Conservation (phyloP, 2,797 vertebrate species). For the Labeo calbasu region DNA sequence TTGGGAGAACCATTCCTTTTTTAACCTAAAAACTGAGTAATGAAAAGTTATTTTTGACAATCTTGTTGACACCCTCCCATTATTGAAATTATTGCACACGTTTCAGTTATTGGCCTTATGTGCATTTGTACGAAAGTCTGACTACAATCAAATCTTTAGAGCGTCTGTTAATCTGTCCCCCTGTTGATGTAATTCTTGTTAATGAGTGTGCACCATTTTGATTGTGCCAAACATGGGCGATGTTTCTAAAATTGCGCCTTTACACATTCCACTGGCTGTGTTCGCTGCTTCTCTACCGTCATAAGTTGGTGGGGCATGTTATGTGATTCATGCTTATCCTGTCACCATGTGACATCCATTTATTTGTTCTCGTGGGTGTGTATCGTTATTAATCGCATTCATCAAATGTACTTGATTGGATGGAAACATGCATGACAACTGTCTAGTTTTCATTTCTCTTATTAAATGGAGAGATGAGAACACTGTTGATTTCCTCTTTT, state of each 20-base stretch:
- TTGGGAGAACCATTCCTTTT: slow-evolving; percentile 26
- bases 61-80: slow-evolving; percentile 17
- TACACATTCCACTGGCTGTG: slow-evolving; percentile 83
- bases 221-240: slow-evolving; percentile 34
- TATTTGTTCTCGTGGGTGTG: slow-evolving; percentile 75
- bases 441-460: slow-evolving; percentile 60
- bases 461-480: slow-evolving; percentile 54
- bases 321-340: slow-evolving; percentile 82
- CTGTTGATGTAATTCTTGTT: background rate
- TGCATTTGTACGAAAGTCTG: slow-evolving; percentile 56
- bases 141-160: slow-evolving; percentile 42
- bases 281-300: slow-evolving; percentile 70
- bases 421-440: slow-evolving; percentile 79
- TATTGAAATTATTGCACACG: background rate
- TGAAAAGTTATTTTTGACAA: slow-evolving; percentile 35
- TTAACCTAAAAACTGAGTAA: background rate
- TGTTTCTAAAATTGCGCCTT: slow-evolving; percentile 56
- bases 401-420: slow-evolving; percentile 67
- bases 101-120: slow-evolving; percentile 52
- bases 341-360: slow-evolving; percentile 93
- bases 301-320: slow-evolving; percentile 63
- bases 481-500: slow-evolving; percentile 54
- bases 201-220: slow-evolving; percentile 21
- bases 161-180: slow-evolving; percentile 20
- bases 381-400: slow-evolving; percentile 75